Evolutionary conservation across 1,140 invertebrate species (phyloP).

Genomic region (Centruroides vittatus): DNA sequence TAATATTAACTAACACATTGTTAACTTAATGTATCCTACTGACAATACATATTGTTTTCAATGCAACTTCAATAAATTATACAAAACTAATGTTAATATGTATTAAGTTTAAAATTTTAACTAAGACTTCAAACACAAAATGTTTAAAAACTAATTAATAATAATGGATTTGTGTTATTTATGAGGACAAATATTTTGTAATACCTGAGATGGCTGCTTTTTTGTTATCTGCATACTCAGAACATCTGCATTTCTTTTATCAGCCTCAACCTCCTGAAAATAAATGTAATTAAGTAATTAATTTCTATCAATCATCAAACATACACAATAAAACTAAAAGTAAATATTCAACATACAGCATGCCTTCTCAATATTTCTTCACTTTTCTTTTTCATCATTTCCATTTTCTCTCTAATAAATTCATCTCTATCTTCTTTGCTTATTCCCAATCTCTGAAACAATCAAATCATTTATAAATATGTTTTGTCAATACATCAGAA

Average conservation of each 20-base stretch:
- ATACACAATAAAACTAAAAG: background rate
- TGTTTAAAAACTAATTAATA: no score
- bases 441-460: background rate
- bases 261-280: background rate
- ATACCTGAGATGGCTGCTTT: background rate
- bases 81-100: no score
- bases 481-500: no score
- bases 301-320: background rate
- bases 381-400: background rate
- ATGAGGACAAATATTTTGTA: no score
- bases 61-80: no score
- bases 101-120: no score
- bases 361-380: background rate
- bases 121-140: no score
- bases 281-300: background rate
- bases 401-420: background rate
- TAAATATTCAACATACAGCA: background rate
- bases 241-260: background rate
- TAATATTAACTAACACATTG: no score
- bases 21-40: no score
- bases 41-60: no score
- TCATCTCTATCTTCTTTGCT: background rate
- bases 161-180: no score
- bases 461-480: no score
- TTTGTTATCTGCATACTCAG: background rate